phyloP scores from a whole-genome alignment of 2,888 invertebrate species.

The Portevinia maculata region DNA sequence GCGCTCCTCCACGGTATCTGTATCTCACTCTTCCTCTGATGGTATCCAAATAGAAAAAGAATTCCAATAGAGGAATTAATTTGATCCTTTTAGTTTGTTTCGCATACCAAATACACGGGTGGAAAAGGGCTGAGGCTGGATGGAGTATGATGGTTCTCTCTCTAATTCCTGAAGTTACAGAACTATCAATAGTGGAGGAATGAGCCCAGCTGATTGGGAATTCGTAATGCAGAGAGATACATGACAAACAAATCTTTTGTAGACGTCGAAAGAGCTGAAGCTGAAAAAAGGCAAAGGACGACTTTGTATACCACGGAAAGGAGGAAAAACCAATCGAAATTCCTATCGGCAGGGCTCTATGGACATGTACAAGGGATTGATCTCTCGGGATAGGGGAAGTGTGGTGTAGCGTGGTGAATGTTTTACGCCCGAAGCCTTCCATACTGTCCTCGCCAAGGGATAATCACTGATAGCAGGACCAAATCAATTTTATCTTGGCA shows the following conservation, averaged over 20 bases:
- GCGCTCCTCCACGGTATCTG: constrained; percentile 27
- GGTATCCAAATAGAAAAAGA: constrained; percentile 66
- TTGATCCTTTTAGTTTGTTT: constrained; percentile 74
- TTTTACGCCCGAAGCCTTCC: constrained; percentile 43
- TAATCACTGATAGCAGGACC: constrained; percentile 69
- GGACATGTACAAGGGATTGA: constrained; percentile 38
- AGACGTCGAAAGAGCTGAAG: constrained; percentile 2
- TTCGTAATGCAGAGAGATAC: constrained; percentile 55
- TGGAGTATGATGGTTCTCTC: constrained; percentile 7
- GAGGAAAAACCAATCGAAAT: constrained; percentile 68
- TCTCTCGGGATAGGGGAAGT: not conserved
- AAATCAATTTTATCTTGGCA: constrained; percentile 70
- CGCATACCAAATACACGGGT: constrained; percentile 70
- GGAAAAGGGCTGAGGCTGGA: not conserved
- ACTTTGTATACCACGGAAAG: constrained; percentile 11
- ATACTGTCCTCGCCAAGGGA: constrained; percentile 47
- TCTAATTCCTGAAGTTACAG: constrained; percentile 60
- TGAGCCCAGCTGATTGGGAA: constrained; percentile 56
- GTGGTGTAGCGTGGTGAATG: constrained; percentile 24
- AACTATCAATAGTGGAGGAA: constrained; percentile 16
- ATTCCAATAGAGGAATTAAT: constrained; percentile 73
- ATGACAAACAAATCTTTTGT: constrained; percentile 61
- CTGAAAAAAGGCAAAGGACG: constrained; percentile 34
- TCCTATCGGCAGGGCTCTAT: constrained; percentile 59
- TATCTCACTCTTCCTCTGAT: not conserved